phyloP scores from a whole-genome alignment of 2,797 vertebrate genomes.

The Pygocentrus nattereri region DNA sequence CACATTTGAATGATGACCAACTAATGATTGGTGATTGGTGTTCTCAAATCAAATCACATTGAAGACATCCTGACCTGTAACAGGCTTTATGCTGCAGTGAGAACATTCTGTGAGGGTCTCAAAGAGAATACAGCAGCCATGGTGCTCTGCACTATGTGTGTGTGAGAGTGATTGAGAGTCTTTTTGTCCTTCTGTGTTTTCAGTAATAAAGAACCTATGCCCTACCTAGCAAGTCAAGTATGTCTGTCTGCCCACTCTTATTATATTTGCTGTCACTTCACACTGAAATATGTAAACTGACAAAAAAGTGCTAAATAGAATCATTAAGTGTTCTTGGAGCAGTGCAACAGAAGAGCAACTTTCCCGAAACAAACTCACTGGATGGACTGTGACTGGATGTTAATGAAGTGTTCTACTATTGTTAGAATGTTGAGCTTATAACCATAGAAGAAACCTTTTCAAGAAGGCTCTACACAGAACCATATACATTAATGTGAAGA shows the following conservation, averaged over 20 bases:
- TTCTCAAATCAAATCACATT: background rate
- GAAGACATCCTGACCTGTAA: background rate
- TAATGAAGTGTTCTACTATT: too few species aligned
- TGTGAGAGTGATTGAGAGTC: background rate
- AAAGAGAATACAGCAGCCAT: background rate
- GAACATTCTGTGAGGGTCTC: background rate
- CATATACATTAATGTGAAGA: too few species aligned
- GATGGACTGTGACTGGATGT: too few species aligned
- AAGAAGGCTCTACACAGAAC: too few species aligned
- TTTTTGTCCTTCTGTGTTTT: background rate
- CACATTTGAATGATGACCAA: background rate
- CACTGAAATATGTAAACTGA: too few species aligned
- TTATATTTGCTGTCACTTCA: background rate
- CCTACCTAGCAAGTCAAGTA: background rate
- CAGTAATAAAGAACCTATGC: background rate
- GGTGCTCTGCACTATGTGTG: background rate
- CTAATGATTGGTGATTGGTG: constrained; percentile 1
- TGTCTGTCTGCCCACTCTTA: background rate
- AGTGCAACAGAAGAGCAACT: too few species aligned
- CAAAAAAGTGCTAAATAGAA: too few species aligned
- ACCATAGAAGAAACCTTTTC: too few species aligned
- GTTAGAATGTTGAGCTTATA: too few species aligned
- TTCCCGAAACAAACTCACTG: too few species aligned
- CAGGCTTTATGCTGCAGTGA: background rate
- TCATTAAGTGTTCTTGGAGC: too few species aligned